Percentiles rank a stretch among this genome's conserved stretches.
Evolutionary conservation across 2,888 invertebrate species (phyloP).

Genomic region (Dascillus cervinus): DNA sequence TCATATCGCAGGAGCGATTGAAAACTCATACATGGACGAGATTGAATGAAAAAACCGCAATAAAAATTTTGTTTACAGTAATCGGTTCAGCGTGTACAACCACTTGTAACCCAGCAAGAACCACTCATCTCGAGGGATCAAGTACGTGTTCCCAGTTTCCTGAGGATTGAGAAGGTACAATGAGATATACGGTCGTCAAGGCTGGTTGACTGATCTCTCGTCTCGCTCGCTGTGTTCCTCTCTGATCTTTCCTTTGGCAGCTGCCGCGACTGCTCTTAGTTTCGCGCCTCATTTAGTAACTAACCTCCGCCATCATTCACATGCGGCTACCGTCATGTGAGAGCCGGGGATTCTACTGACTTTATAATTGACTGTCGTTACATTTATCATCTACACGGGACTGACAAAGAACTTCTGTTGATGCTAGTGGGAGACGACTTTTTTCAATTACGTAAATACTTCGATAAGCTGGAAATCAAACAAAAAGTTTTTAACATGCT

Average conservation of each 20-base stretch:
- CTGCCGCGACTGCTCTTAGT: slow-evolving; percentile 27
- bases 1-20: too few species aligned
- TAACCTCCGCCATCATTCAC: slow-evolving; percentile 34
- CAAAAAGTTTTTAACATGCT: too few species aligned
- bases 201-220: slow-evolving; percentile 7
- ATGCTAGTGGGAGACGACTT: too few species aligned
- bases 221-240: neutral
- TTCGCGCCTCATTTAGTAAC: slow-evolving; percentile 33
- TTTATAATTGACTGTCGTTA: slow-evolving; percentile 22
- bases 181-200: slow-evolving; percentile 10
- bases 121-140: slow-evolving; percentile 21
- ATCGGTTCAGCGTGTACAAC: too few species aligned
- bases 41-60: too few species aligned
- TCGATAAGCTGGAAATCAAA: too few species aligned
- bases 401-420: too few species aligned
- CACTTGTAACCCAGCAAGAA: slow-evolving; percentile 20
- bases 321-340: slow-evolving; percentile 22
- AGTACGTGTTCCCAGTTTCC: slow-evolving; percentile 18
- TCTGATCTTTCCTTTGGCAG: slow-evolving; percentile 12
- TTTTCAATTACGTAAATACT: too few species aligned
- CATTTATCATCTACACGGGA: slow-evolving; percentile 19
- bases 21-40: too few species aligned
- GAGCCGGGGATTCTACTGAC: slow-evolving; percentile 22
- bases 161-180: slow-evolving; percentile 7
- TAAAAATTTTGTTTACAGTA: too few species aligned